Conservation (phyloP, 2,113 vertebrate genomes). For the Nestor notabilis region DNA sequence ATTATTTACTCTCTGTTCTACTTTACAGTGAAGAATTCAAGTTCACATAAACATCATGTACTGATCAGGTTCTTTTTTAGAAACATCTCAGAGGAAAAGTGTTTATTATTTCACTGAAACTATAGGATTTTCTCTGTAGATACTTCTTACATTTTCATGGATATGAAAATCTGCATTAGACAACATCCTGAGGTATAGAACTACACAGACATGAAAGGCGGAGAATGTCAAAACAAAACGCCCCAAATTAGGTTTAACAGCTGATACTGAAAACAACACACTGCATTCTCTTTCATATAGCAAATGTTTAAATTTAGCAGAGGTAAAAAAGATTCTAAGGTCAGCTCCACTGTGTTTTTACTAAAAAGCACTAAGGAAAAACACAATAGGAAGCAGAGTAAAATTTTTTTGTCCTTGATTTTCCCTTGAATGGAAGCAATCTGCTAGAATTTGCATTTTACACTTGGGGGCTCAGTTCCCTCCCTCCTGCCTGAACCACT, state of each 20-base stretch:
- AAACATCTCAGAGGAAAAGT: not conserved
- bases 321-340: not conserved
- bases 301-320: not conserved
- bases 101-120: not conserved
- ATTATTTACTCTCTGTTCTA: not conserved
- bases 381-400: not conserved
- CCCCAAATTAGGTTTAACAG: not conserved
- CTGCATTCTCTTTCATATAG: not conserved
- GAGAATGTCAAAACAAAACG: not conserved
- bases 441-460: conserved; percentile 25
- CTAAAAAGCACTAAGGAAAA: not conserved
- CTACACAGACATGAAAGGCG: not conserved
- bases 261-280: not conserved
- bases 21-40: not conserved
- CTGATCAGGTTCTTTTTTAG: not conserved
- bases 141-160: not conserved
- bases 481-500: not conserved
- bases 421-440: conserved; percentile 18
- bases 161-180: not conserved
- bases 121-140: not conserved
- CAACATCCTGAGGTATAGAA: not conserved
- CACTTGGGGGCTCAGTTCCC: not conserved
- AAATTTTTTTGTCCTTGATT: not conserved
- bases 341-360: not conserved
- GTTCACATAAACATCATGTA: not conserved